Conservation (phyloP, 2,113 vertebrate genomes). For the Haplotaxodon microlepis region DNA sequence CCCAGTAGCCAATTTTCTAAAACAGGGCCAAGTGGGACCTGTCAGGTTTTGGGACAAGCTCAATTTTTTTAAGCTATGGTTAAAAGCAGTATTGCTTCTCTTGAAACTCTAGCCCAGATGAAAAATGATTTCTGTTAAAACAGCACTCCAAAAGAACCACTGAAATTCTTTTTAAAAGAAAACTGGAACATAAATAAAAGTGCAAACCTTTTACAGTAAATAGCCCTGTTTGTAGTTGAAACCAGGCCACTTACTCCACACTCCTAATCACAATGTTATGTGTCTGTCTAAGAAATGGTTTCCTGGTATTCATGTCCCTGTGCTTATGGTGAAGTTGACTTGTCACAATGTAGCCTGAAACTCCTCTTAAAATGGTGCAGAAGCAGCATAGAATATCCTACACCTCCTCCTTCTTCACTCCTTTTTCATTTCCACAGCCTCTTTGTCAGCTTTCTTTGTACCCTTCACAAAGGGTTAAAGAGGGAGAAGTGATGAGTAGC, state of each 20-base stretch:
- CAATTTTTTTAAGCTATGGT: neutral
- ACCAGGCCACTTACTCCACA: neutral
- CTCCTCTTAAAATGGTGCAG: neutral
- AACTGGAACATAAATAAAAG: neutral
- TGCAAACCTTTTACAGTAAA: neutral
- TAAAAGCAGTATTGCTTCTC: neutral
- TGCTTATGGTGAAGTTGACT: neutral
- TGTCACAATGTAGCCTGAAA: neutral
- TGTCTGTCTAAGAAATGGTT: neutral
- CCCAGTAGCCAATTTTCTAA: conserved; percentile 9
- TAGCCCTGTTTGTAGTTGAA: neutral
- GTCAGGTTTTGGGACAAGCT: neutral
- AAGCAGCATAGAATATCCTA: neutral
- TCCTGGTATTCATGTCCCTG: neutral
- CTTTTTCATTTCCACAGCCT: conserved; percentile 15
- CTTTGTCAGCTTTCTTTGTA: conserved; percentile 57
- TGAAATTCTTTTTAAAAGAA: neutral
- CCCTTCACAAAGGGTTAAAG: conserved; percentile 61
- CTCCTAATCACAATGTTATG: neutral
- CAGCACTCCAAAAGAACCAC: neutral
- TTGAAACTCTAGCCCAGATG: neutral
- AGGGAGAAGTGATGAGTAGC: conserved; percentile 56
- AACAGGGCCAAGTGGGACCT: neutral
- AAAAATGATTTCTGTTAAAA: neutral
- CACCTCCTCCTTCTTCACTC: neutral